phyloP scores from a whole-genome alignment of 2,888 invertebrate species.

The Cephus pulcher region DNA sequence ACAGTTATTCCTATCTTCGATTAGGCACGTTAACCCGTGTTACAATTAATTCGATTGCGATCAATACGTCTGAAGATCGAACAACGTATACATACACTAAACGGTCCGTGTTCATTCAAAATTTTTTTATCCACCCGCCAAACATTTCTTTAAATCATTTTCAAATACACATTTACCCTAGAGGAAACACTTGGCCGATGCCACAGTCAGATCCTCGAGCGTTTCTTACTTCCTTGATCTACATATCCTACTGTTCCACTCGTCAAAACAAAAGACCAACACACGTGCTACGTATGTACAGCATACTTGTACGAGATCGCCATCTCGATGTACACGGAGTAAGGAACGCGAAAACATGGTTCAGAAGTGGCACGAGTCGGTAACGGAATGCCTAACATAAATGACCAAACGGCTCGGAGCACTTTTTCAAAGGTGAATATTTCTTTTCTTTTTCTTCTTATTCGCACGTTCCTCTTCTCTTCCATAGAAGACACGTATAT shows the following conservation, averaged over 20 bases:
- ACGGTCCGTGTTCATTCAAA: too few relatives aligned
- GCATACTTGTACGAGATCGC: background rate
- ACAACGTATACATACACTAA: background rate
- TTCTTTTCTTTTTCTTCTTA: slow-evolving; percentile 12
- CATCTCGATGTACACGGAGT: background rate
- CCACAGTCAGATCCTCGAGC: background rate
- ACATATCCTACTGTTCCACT: background rate
- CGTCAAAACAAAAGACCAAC: background rate
- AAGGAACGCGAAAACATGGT: background rate
- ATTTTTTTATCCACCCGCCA: too few relatives aligned
- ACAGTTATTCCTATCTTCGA: too few relatives aligned
- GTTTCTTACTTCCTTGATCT: background rate
- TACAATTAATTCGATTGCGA: slow-evolving; percentile 5
- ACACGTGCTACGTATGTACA: too few relatives aligned
- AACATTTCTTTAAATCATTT: background rate
- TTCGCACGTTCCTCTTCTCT: background rate
- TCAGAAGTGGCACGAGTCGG: slow-evolving; percentile 39
- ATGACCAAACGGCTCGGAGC: slow-evolving; percentile 30
- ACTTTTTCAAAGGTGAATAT: slow-evolving; percentile 22
- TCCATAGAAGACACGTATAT: too few relatives aligned
- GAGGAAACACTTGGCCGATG: too few relatives aligned
- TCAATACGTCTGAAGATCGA: background rate
- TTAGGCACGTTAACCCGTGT: background rate
- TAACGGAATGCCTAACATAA: slow-evolving; percentile 43
- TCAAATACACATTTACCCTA: background rate